Conservation (phyloP, 2,797 vertebrate genomes). For the Falco berigora region DNA sequence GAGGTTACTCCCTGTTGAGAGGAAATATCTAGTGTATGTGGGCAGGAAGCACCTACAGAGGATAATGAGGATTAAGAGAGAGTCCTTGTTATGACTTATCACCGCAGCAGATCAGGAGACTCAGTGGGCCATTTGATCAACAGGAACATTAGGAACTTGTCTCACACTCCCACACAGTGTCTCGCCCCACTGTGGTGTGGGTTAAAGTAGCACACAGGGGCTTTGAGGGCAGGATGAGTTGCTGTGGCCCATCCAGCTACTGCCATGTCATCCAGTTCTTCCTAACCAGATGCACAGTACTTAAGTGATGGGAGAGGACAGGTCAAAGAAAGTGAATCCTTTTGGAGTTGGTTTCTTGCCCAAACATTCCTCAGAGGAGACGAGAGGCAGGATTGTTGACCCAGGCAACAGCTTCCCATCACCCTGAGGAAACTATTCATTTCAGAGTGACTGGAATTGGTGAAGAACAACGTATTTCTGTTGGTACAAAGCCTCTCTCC, state of each 20-base stretch:
- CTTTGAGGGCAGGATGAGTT: neutral
- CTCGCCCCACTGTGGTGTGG: neutral
- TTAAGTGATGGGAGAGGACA: neutral
- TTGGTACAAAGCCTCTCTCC: neutral
- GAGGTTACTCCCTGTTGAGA: slow-evolving; percentile 58
- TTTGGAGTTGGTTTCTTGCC: neutral
- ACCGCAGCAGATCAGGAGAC: slow-evolving; percentile 5
- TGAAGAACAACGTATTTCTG: neutral
- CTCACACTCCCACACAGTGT: slow-evolving; percentile 4
- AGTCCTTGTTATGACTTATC: slow-evolving; percentile 37
- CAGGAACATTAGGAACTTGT: slow-evolving; percentile 39
- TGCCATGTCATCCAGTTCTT: neutral
- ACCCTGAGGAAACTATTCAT: neutral
- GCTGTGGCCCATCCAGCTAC: neutral
- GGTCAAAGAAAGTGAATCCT: neutral
- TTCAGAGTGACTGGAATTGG: neutral
- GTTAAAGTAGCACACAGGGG: neutral
- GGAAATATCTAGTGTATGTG: slow-evolving; percentile 38
- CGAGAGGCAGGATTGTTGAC: neutral
- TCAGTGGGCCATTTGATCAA: slow-evolving; percentile 30
- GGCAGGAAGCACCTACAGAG: neutral
- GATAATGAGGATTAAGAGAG: slow-evolving; percentile 41
- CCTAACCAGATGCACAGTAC: neutral
- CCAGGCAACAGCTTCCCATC: neutral
- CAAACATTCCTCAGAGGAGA: neutral